Evolutionary conservation across 2,797 vertebrate species (phyloP).

Genomic region (Acrossocheilus wenchowensis): DNA sequence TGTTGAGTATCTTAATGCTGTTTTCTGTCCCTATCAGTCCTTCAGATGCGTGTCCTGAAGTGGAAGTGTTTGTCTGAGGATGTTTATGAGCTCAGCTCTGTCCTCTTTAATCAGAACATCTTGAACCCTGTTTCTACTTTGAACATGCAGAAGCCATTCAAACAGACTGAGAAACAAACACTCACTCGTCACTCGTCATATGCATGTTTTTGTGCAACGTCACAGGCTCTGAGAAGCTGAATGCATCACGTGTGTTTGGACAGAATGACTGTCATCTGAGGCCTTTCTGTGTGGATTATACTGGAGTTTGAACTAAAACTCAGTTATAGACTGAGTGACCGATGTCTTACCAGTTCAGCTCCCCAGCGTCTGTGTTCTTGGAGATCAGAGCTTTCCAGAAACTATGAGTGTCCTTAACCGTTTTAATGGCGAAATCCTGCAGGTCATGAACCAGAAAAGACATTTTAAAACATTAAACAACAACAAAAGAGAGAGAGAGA

Average conservation of each 20-base stretch:
- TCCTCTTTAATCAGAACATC: neutral
- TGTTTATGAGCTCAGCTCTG: neutral
- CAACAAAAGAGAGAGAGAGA: neutral
- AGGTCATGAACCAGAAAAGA: conserved; percentile 27
- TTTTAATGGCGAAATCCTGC: conserved; percentile 87
- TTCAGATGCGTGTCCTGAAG: neutral
- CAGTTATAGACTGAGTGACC: neutral
- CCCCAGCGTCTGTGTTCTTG: conserved; percentile 80
- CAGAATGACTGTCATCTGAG: neutral
- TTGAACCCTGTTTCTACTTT: neutral
- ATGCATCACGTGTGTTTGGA: neutral
- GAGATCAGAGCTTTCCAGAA: conserved; percentile 89
- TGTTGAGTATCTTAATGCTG: neutral
- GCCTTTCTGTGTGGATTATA: neutral
- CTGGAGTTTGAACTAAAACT: neutral
- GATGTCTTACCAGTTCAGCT: conserved; percentile 85
- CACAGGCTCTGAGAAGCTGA: neutral
- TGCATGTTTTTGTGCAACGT: no score
- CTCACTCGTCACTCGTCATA: no score
- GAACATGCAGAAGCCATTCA: neutral
- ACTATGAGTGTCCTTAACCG: conserved; percentile 86
- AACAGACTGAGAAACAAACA: neutral
- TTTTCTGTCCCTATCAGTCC: neutral
- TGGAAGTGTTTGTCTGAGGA: neutral
- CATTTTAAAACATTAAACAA: neutral